These are phyloP conservation scores for Plebejus anna DNA, from an alignment of 2,888 invertebrate species.

Conservation along the genomic window DNA sequence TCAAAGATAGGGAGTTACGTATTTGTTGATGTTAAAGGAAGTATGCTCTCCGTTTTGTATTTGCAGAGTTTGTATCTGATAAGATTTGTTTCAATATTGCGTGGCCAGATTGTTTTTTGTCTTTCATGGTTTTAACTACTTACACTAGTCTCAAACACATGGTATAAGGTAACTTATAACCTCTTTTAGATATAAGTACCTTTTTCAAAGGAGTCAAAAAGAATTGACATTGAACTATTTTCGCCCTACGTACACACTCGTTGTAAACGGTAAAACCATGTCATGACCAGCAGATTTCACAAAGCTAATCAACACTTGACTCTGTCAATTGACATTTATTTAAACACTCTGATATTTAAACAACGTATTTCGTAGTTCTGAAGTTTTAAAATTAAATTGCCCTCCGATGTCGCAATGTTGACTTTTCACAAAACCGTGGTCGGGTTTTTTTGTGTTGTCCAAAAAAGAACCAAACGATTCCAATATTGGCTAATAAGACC, in stretches of 20 bases:
- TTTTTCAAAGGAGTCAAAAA: background rate
- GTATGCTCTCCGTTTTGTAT: background rate
- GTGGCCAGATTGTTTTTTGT: background rate
- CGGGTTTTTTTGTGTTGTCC: slow-evolving; percentile 24
- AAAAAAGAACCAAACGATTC: slow-evolving; percentile 18
- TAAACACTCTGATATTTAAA: slow-evolving; percentile 26
- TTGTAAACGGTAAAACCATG: slow-evolving; percentile 2
- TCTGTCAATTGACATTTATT: slow-evolving; percentile 21
- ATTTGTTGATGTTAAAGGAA: background rate
- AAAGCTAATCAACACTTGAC: slow-evolving; percentile 15
- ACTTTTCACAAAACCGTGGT: slow-evolving; percentile 20
- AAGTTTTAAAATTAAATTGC: slow-evolving; percentile 14
- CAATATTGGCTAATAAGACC: slow-evolving; percentile 15
- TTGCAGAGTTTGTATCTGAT: background rate
- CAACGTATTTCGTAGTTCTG: slow-evolving; percentile 20
- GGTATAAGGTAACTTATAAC: too few species aligned
- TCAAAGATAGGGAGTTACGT: background rate
- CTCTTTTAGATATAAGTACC: too few species aligned
- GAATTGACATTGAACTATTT: slow-evolving; percentile 4
- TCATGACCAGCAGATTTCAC: slow-evolving; percentile 21
- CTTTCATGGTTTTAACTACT: background rate
- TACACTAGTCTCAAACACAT: background rate
- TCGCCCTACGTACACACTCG: background rate
- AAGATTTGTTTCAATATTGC: background rate
- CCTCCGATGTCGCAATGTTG: slow-evolving; percentile 17